phyloP scores from a whole-genome alignment of 2,797 vertebrate genomes.

The Adrianichthys oophorus region DNA sequence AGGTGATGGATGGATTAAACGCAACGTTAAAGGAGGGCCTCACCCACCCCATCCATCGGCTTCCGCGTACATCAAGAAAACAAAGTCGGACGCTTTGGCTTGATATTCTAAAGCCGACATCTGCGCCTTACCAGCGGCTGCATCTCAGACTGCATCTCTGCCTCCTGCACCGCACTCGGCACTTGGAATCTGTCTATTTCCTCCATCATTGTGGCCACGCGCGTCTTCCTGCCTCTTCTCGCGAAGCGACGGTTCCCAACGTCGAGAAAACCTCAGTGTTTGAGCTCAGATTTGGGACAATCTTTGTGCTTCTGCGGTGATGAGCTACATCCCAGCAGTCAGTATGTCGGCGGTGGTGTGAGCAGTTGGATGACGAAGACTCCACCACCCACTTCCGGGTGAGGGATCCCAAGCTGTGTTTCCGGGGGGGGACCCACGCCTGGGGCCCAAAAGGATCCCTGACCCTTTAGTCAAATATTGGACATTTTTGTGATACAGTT shows the following conservation, averaged over 20 bases:
- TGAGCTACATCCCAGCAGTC: conserved; percentile 82
- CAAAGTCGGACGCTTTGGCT: neutral
- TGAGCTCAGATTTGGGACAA: conserved; percentile 40
- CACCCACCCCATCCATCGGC: neutral
- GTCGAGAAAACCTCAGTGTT: conserved; percentile 7
- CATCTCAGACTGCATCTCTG: conserved; percentile 95
- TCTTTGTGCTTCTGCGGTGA: conserved; percentile 45
- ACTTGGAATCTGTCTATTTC: conserved; percentile 97
- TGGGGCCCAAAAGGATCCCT: too few species aligned
- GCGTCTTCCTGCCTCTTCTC: conserved; percentile 21
- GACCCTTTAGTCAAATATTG: too few species aligned
- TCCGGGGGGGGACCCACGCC: conserved; percentile 24
- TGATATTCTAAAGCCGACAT: neutral
- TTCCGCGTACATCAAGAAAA: neutral
- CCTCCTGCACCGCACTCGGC: conserved; percentile 86
- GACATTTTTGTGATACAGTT: too few species aligned
- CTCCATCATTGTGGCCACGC: conserved; percentile 90
- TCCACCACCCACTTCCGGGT: conserved; percentile 88
- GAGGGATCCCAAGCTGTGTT: conserved; percentile 54
- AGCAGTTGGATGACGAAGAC: conserved; percentile 76
- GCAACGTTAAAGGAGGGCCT: conserved; percentile 18
- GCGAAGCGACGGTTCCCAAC: neutral
- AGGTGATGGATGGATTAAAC: conserved; percentile 28
- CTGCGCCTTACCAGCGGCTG: conserved; percentile 88
- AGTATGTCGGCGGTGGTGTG: conserved; percentile 66